Evolutionary conservation across 2,888 invertebrate species (phyloP).

Genomic region (Lochmaea crataegi): DNA sequence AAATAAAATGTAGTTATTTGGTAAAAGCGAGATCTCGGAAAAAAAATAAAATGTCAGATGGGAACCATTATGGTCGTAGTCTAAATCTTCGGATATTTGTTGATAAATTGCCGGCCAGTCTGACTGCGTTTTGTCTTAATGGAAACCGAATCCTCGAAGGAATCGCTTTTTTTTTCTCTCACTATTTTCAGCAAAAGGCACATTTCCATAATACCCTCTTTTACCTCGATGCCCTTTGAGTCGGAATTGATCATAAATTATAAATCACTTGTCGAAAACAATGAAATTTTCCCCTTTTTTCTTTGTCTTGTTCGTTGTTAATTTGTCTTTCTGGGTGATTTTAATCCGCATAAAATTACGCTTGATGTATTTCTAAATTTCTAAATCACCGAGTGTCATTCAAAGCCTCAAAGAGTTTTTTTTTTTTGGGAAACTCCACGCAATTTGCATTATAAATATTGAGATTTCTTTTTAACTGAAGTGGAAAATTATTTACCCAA

Average conservation of each 20-base stretch:
- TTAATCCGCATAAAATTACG: slow-evolving; percentile 9
- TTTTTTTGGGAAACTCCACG: neutral
- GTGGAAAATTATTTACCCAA: no score
- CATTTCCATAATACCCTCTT: slow-evolving; percentile 26
- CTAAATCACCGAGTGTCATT: neutral
- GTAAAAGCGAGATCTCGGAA: neutral
- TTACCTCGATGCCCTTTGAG: slow-evolving; percentile 15
- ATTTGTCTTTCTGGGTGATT: neutral
- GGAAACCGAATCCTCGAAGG: slow-evolving; percentile 11
- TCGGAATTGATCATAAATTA: slow-evolving; percentile 20
- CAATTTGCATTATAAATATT: neutral
- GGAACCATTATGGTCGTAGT: slow-evolving; percentile 2
- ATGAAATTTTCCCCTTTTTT: slow-evolving; percentile 3
- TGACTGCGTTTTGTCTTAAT: slow-evolving; percentile 16
- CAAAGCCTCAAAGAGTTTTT: neutral
- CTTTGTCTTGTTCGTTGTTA: neutral
- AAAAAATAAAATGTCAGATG: neutral
- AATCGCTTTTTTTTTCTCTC: slow-evolving; percentile 4
- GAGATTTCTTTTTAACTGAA: neutral
- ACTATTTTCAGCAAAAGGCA: slow-evolving; percentile 7
- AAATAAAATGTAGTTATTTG: neutral
- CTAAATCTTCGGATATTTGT: slow-evolving; percentile 8
- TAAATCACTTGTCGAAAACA: slow-evolving; percentile 23
- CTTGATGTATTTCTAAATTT: neutral
- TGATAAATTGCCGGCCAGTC: slow-evolving; percentile 12